phyloP scores from a whole-genome alignment of 2,797 vertebrate genomes.

The Nannoperca obscura region DNA sequence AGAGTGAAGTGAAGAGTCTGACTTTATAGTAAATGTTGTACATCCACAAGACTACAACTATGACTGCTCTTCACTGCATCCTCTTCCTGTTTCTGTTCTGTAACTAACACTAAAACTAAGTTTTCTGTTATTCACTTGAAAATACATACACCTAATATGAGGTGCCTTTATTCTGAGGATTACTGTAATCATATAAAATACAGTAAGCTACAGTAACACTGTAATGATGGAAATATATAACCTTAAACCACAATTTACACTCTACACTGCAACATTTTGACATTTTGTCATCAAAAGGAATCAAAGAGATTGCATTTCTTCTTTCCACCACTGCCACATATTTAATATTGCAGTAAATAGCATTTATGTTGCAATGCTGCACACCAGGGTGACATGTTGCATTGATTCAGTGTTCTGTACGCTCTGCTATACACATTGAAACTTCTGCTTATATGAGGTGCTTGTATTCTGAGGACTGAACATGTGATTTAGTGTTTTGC shows the following conservation, averaged over 20 bases:
- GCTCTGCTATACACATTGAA: not conserved
- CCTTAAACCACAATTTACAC: not conserved
- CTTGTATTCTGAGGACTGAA: not conserved
- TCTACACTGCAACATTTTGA: not conserved
- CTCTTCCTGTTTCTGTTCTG: not conserved
- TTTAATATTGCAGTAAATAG: not conserved
- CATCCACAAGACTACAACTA: not conserved
- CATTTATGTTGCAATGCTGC: not conserved
- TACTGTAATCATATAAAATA: not conserved
- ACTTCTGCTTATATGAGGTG: not conserved
- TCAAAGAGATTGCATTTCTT: not conserved
- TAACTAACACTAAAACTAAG: not conserved
- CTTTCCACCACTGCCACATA: too few relatives aligned
- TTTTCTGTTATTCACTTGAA: too few relatives aligned
- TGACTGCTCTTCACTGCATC: not conserved
- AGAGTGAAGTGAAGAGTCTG: not conserved
- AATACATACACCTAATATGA: not conserved
- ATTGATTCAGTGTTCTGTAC: not conserved
- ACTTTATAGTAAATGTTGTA: not conserved
- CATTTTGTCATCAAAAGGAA: not conserved
- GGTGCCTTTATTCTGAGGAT: not conserved
- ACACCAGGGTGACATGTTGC: not conserved
- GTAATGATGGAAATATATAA: not conserved
- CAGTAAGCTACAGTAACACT: not conserved
- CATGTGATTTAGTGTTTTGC: not conserved